Evolutionary conservation across 2,888 invertebrate species (phyloP).

Genomic region (Lepidocyrtinus sp.): DNA sequence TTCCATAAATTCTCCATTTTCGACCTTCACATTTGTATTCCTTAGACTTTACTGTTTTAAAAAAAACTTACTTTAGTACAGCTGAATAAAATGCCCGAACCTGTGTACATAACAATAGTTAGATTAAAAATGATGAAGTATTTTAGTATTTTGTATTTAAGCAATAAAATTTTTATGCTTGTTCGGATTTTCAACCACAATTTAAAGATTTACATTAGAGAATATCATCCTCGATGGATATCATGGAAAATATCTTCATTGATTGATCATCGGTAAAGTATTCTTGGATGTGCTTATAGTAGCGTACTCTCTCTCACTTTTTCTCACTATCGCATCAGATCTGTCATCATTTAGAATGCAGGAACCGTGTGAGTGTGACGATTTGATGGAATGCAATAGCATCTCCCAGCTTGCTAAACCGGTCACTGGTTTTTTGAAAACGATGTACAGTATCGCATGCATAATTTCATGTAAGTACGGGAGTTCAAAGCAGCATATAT

Average conservation of each 20-base stretch:
- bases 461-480: not conserved
- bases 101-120: no score
- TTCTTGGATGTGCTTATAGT: not conserved
- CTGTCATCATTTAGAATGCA: not conserved
- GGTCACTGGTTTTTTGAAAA: slow-evolving; percentile 2
- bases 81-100: no score
- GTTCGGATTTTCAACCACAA: not conserved
- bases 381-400: not conserved
- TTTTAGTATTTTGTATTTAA: not conserved
- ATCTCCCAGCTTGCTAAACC: not conserved
- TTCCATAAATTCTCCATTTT: slow-evolving; percentile 54
- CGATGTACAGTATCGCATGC: not conserved
- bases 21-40: not conserved
- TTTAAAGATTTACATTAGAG: no score
- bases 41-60: not conserved
- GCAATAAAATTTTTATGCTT: not conserved
- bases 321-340: not conserved
- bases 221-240: no score
- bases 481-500: not conserved
- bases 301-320: not conserved
- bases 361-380: slow-evolving; percentile 8
- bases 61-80: no score
- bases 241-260: slow-evolving; percentile 9
- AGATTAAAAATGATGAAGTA: no score
- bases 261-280: not conserved